Percentiles rank a stretch among this genome's conserved stretches.
Conservation (phyloP, 2,888 invertebrate genomes). For the Chesias legatella region DNA sequence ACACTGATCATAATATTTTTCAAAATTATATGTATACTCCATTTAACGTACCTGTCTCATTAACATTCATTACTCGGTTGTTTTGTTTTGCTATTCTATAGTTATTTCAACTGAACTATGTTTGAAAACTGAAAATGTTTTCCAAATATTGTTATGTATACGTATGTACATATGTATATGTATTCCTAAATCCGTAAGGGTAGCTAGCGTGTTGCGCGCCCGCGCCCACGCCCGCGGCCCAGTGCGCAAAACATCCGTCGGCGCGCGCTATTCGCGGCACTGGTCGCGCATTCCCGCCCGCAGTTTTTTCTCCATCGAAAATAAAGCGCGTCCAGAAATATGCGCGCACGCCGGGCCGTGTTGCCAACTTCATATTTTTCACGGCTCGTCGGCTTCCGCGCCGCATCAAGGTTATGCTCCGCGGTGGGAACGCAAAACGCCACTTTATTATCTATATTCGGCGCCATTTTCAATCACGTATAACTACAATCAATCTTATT, state of each 20-base stretch:
- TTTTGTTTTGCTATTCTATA: no score
- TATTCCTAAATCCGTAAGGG: background rate
- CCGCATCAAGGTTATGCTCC: conserved; percentile 37
- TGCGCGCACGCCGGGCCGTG: conserved; percentile 45
- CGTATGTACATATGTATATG: no score
- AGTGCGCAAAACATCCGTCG: conserved; percentile 64
- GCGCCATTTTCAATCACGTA: no score
- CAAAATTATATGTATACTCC: no score
- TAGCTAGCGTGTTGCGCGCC: background rate
- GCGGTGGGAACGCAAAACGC: background rate
- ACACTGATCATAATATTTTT: no score
- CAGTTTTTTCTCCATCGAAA: conserved; percentile 65
- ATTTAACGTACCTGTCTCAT: no score
- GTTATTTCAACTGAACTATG: no score
- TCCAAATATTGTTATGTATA: no score
- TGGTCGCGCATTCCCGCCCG: conserved; percentile 60
- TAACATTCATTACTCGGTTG: no score
- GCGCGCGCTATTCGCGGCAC: conserved; percentile 62
- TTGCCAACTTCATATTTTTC: conserved; percentile 35
- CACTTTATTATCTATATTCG: no score
- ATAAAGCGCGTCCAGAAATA: conserved; percentile 67
- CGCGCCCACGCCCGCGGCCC: conserved; percentile 47
- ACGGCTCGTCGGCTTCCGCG: conserved; percentile 34
- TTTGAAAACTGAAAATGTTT: no score
- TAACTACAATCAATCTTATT: no score